Base-by-base conservation (phyloP, 2,797 vertebrate genomes). In the Pangasius krempfi region DNA sequence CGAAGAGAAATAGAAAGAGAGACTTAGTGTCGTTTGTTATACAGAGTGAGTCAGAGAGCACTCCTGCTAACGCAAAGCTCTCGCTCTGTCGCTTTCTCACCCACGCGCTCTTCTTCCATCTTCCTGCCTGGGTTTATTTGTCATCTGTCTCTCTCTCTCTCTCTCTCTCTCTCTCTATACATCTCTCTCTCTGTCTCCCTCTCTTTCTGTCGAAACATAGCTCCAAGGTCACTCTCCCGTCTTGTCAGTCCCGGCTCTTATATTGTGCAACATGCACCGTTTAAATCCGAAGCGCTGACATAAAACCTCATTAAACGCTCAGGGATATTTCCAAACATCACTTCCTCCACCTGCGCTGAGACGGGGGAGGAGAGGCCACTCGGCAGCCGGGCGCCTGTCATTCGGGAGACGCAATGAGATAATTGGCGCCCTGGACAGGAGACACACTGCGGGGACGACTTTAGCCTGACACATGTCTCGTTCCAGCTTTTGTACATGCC, bases 401-500 rank as follows among this genome's bases (percentile, higher is more conserved):
- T 88, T 79, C 87, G 89, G 70, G 82, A 91, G 75, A 81, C 70
- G 83, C 89, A 93, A 82, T 90, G 27, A 90, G 89, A 90, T 94
- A 94, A 95, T 95, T 94, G 94, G 94, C 92, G 91, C 90, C 86
- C 84, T 89, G 92, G 93, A 92, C 91, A 54, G 91, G 92, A 90
- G 89, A 92, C 85, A 89, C 85, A 40, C 90, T 85, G 91, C 88
- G 54, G 89, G 92, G 91, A 92, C 90, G 92, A 83, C 68, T 86
- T 86, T 78, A 86, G 84, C 76, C 89, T 92, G 92, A 70, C 93
- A 93, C 84, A 91, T 93, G 94, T 92, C 93, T 92, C 66, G 58
- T 91, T 88, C 91, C 78, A 83, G 90, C 92, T 92, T 89, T 94
- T 93, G 90, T 91, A 94, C 92, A 93, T 91, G 91, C 90, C 92